These are phyloP conservation scores for Euphonia xanthogaster DNA, from an alignment of 2,797 vertebrate genomes.

Conservation along the genomic window DNA sequence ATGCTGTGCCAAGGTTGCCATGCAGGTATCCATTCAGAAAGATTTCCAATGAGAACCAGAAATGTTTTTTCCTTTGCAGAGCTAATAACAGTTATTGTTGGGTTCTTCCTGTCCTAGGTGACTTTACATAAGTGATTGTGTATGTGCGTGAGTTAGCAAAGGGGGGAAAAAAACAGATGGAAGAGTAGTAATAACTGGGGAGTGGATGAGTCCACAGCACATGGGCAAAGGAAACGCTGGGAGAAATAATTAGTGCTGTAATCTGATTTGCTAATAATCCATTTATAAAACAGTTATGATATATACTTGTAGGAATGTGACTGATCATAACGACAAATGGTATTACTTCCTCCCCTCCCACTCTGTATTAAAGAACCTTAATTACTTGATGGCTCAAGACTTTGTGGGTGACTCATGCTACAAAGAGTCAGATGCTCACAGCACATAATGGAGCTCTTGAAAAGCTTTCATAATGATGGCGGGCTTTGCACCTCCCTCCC, in stretches of 20 bases:
- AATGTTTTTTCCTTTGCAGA: neutral
- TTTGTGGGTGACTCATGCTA: slow-evolving; percentile 75
- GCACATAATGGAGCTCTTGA: slow-evolving; percentile 52
- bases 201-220: neutral
- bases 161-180: neutral
- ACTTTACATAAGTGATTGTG: neutral
- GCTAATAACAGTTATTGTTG: neutral
- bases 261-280: slow-evolving; percentile 62
- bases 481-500: neutral
- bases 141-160: neutral
- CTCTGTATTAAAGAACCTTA: slow-evolving; percentile 64
- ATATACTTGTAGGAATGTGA: slow-evolving; percentile 66
- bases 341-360: slow-evolving; percentile 58
- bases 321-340: slow-evolving; percentile 54
- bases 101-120: neutral
- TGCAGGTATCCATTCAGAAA: neutral
- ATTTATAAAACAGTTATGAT: slow-evolving; percentile 60
- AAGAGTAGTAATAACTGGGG: neutral
- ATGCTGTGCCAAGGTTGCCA: neutral
- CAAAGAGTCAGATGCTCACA: slow-evolving; percentile 44
- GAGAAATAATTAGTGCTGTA: slow-evolving; percentile 51
- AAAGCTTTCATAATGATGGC: slow-evolving; percentile 41
- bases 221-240: neutral
- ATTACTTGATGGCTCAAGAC: slow-evolving; percentile 78
- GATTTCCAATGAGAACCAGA: neutral